Evolutionary conservation across 1,140 invertebrate species (phyloP).

Genomic region (Brachionus koreanus): DNA sequence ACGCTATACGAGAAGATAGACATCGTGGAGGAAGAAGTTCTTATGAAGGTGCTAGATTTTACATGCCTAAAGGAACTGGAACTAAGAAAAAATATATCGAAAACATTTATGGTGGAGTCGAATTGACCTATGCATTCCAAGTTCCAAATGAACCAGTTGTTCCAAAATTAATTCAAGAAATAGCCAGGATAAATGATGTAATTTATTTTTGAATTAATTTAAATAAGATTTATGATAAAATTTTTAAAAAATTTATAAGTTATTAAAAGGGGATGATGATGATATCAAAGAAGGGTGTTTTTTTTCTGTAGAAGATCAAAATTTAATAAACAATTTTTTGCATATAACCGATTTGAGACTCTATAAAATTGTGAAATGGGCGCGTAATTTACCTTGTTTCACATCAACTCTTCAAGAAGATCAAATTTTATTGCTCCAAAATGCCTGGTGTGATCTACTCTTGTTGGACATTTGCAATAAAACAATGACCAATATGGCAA

Average conservation of each 20-base stretch:
- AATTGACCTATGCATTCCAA: constrained; percentile 45
- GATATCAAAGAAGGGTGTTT: constrained; percentile 47
- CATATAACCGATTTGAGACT: constrained; percentile 81
- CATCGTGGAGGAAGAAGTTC: constrained; percentile 88
- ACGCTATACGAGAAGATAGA: constrained; percentile 89
- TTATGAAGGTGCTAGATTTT: constrained; percentile 63
- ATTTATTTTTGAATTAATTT: background rate
- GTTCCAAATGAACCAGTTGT: constrained; percentile 45
- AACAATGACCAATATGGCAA: constrained; percentile 71
- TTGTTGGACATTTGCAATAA: constrained; percentile 65
- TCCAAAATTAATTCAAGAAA: constrained; percentile 5
- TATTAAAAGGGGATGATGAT: constrained; percentile 54
- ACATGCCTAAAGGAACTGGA: constrained; percentile 47
- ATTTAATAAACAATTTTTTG: constrained; percentile 51
- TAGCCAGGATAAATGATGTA: constrained; percentile 41
- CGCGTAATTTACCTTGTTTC: constrained; percentile 89
- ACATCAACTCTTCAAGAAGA: constrained; percentile 70
- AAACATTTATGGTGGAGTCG: constrained; percentile 43
- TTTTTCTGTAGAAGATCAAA: constrained; percentile 43
- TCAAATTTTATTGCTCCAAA: constrained; percentile 90
- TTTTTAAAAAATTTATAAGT: constrained; percentile 45
- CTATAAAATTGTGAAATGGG: constrained; percentile 97
- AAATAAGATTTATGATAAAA: background rate
- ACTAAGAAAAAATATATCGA: constrained; percentile 46
- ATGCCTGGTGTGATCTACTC: constrained; percentile 92